Conservation (phyloP, 2,113 vertebrate species). For the Fregata magnificens region DNA sequence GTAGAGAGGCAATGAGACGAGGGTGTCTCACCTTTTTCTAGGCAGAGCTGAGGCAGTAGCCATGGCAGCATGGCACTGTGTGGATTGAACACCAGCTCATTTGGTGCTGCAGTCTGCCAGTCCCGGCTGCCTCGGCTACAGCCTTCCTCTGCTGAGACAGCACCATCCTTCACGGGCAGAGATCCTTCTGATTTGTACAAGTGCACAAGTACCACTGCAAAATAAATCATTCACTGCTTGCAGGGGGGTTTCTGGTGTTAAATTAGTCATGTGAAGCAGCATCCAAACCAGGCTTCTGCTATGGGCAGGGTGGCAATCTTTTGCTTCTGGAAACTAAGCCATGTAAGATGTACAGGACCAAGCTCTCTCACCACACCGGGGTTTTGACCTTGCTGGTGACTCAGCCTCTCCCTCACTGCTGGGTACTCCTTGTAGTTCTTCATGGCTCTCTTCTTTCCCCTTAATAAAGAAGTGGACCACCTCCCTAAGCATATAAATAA, state of each 20-base stretch:
- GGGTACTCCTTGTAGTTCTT: not conserved
- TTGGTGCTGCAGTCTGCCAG: not conserved
- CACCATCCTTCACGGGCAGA: fast-evolving
- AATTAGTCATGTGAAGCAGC: not conserved
- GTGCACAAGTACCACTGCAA: not conserved
- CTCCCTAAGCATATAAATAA: not conserved
- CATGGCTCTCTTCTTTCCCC: not conserved
- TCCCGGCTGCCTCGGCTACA: fast-evolving
- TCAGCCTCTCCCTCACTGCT: not conserved
- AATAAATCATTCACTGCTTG: not conserved
- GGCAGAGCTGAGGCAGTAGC: not conserved
- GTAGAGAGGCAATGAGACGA: not conserved
- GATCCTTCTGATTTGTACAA: not conserved
- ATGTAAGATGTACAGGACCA: not conserved
- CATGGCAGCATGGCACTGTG: fast-evolving
- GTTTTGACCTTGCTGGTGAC: not conserved
- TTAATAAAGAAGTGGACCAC: not conserved
- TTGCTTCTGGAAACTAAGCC: not conserved
- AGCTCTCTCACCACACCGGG: not conserved
- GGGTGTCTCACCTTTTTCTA: not conserved
- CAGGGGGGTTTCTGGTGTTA: not conserved
- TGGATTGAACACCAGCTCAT: not conserved
- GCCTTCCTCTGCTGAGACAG: not conserved
- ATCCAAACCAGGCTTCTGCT: not conserved
- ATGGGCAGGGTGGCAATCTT: not conserved